Percentiles rank a stretch among this genome's conserved stretches.
phyloP scores from a whole-genome alignment of 2,113 vertebrate species.

The Regulus satrapa region DNA sequence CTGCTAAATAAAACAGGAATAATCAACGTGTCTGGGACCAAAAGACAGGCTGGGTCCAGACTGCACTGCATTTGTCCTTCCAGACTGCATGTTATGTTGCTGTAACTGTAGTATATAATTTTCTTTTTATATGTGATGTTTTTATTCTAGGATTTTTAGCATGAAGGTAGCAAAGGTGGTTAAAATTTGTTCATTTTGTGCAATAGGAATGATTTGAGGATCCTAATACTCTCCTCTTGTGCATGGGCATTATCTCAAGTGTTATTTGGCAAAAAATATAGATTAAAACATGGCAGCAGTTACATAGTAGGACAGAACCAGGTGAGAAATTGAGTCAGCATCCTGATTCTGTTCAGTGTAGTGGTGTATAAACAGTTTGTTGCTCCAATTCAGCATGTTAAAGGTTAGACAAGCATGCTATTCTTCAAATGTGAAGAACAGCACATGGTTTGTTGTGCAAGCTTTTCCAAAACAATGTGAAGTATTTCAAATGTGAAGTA shows the following conservation, averaged over 20 bases:
- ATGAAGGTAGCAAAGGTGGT: neutral
- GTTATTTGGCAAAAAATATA: neutral
- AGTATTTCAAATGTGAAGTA: fast-evolving
- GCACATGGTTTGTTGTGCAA: neutral
- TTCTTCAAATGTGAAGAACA: neutral
- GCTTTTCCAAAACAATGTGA: neutral
- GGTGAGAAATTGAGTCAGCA: neutral
- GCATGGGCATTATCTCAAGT: neutral
- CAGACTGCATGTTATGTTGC: neutral
- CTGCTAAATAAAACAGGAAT: neutral
- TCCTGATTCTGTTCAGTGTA: neutral
- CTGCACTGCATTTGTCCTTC: neutral
- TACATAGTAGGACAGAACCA: neutral
- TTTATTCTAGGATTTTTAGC: neutral
- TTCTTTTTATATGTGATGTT: neutral
- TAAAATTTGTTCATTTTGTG: neutral
- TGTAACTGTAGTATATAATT: neutral
- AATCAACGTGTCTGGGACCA: neutral
- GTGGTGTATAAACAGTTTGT: neutral
- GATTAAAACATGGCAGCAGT: neutral
- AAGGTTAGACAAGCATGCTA: neutral
- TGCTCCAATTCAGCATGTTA: neutral
- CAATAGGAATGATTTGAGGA: neutral
- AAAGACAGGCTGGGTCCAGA: neutral
- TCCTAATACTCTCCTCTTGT: neutral